Base-by-base conservation (phyloP, 1,140 invertebrate species). In the Chironomus striatipennis region DNA sequence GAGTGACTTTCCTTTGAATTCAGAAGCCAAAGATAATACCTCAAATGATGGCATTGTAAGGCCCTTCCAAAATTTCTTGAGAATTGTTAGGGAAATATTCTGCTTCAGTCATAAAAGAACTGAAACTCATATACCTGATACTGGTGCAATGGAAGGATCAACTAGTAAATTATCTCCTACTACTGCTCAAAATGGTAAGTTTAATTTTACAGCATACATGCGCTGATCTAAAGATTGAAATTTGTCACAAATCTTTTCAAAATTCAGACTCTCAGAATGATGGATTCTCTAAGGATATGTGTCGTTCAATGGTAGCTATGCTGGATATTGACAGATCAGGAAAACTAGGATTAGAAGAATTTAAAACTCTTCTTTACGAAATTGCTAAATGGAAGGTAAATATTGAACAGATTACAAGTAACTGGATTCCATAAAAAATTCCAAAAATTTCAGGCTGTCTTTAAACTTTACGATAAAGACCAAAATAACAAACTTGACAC, bases 261-360 rank as follows among this genome's bases (percentile, higher is more conserved):
- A 2, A 0, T 57, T 57, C n/a, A 95, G 93, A 92, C 83, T 89
- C 91, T 75, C 83, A 88, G 75, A 90, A 92, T 75, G 86, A 89
- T 81, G 96, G 95, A 34, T 98, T 98, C 83, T 92, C 90, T 0
- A 91, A 95, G 80, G 95, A 98, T 77, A 89, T 95, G 2, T 97
- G 95, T 79, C 88, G 96, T 74, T 96, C 94, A 79, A 97, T 98
- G 95, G 90, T 98, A n/a, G 94, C 96, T 0, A 95, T 98, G 93
- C 85, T 97, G 83, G 96, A 98, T 84, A 89, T 88, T 73, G 94
- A 98, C 82, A 86, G 90, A 75, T 96, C 95, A 0, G 96, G 96
- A 0, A 97, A 96, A 84, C 87, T 98, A 43, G 95, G 95, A 20
- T 94, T 95, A 77, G 94, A 97, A 74, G 97, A 98, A 84, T 98